These are phyloP conservation scores for Carcina quercana DNA, from an alignment of 2,888 invertebrate genomes.

Conservation along the genomic window DNA sequence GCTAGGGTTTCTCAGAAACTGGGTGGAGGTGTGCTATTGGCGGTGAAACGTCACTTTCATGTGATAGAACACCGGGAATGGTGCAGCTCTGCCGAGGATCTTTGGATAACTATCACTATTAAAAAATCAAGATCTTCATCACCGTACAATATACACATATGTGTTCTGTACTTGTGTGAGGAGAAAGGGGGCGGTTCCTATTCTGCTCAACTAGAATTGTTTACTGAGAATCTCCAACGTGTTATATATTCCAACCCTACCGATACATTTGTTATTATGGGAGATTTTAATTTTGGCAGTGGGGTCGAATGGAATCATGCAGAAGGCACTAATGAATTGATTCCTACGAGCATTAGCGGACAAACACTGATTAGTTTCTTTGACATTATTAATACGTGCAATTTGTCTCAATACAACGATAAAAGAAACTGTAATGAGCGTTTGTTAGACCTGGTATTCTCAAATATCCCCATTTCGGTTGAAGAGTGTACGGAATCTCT, in stretches of 20 bases:
- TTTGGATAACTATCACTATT: constrained; percentile 9
- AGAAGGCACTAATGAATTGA: too few relatives aligned
- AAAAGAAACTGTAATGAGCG: not conserved
- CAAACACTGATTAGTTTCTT: not conserved
- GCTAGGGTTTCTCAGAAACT: not conserved
- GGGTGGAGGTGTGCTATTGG: constrained; percentile 11
- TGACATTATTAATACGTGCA: not conserved
- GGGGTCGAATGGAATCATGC: constrained; percentile 1
- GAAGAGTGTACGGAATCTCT: not conserved
- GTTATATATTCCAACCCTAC: not conserved
- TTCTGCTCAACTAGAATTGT: not conserved
- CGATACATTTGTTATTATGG: constrained; percentile 1
- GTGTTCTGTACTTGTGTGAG: not conserved
- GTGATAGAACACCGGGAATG: constrained; percentile 1
- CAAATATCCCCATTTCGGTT: not conserved
- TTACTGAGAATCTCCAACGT: not conserved
- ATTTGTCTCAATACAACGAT: constrained; percentile 1
- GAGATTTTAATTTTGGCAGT: constrained; percentile 3
- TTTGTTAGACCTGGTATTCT: not conserved
- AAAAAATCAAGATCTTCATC: not conserved
- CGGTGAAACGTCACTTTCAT: constrained; percentile 1
- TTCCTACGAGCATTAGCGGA: too few relatives aligned
- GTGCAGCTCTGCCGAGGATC: constrained; percentile 11
- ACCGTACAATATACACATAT: not conserved
- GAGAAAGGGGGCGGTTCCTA: not conserved